Evolutionary conservation across 2,888 invertebrate species (phyloP), one percentile per base, ranked within the genome.

Genomic region (Ryuthela nishihirai): DNA sequence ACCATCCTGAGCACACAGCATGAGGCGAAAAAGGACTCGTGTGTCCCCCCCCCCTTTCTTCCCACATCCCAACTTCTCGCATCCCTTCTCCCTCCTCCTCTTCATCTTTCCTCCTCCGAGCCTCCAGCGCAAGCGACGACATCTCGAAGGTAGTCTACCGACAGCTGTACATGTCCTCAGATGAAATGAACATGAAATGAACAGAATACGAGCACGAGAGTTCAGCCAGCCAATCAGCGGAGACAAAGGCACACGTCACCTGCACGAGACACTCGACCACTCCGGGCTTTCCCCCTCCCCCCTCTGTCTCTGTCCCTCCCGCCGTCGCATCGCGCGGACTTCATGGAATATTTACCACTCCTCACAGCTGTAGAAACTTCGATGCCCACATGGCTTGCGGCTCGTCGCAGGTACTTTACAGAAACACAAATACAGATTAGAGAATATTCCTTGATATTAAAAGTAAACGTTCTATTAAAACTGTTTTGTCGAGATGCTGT

Each of bases 261-360:
- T 58, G 56, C 56, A 58, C 42, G 41, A 50, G 56, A 58, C 56
- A 58, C 50, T 46, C 56, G 41, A 29, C 45, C 54, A 40, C 45
- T 54, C 54, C 20, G 23, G 34, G 18, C 25, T 39, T 29, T 18
- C 21, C 26, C 17, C 47, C 38, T 38, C 34, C 25, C 29, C 29
- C 29, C 36, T 32, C 35, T 35, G 21, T 39, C 42, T 26, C 17
- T 17, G 25, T 36, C 25, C 38, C 26, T 34, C n/a, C 21, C 23
- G 6, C 45, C 9, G 18, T 26, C 42, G 17, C 26, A n/a, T 26
- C 36, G 44, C 39, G 44, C 34, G 32, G 46, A 52, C 50, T 58
- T 58, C 56, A 58, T 58, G 56, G 52, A 58, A 58, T 58, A 52
- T 58, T 58, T 58, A 58, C 56, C 50, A 52, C 52, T 55, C 50